Evolutionary conservation across 1,140 invertebrate genomes (phyloP).

Genomic region (Meteorus sp.): DNA sequence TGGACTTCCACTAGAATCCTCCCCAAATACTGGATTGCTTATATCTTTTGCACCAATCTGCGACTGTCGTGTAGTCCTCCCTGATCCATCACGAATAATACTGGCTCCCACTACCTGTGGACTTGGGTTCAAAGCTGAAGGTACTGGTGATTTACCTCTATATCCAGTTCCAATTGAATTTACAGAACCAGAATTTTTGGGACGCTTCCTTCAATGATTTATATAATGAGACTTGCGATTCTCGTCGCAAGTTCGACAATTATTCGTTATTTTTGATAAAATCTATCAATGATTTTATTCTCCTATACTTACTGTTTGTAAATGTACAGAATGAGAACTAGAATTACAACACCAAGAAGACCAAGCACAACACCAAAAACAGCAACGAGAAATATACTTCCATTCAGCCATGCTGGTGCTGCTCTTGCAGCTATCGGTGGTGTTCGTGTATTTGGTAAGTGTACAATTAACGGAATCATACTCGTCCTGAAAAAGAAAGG

Average conservation of each 20-base stretch:
- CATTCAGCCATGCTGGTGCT: constrained; percentile 54
- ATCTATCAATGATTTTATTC: background rate
- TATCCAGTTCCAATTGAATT: constrained; percentile 52
- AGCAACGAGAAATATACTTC: constrained; percentile 66
- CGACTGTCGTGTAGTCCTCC: constrained; percentile 27
- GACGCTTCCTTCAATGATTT: constrained; percentile 56
- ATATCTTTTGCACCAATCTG: constrained; percentile 38
- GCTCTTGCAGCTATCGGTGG: constrained; percentile 57
- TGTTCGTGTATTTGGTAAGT: constrained; percentile 62
- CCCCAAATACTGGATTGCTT: constrained; percentile 53
- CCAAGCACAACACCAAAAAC: constrained; percentile 73
- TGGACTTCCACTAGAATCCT: constrained; percentile 42
- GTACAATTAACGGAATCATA: constrained; percentile 75
- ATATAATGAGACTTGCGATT: constrained; percentile 19
- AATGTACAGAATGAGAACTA: constrained; percentile 74
- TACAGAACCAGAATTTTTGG: constrained; percentile 55
- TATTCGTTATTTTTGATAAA: background rate
- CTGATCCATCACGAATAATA: constrained; percentile 45
- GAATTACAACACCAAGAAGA: constrained; percentile 72
- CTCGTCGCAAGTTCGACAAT: too few relatives aligned
- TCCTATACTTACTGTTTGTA: constrained; percentile 69
- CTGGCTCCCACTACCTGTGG: constrained; percentile 52
- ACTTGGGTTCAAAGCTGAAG: constrained; percentile 48
- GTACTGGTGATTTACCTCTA: constrained; percentile 54
- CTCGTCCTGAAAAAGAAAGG: constrained; percentile 63